Evolutionary conservation across 2,888 invertebrate genomes (phyloP).

Genomic region (Rhamnusium bicolor): DNA sequence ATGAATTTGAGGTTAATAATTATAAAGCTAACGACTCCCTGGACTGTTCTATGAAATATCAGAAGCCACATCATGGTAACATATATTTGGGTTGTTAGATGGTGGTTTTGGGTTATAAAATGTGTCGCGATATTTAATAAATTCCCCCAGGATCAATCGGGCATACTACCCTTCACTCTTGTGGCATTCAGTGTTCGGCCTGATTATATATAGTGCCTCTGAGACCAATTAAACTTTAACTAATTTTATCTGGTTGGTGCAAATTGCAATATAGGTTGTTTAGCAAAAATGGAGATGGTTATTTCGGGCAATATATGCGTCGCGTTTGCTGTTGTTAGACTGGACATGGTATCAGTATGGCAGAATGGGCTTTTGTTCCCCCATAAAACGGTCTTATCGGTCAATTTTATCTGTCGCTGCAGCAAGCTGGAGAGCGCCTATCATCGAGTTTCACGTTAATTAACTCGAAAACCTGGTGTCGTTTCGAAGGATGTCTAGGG

Average conservation of each 20-base stretch:
- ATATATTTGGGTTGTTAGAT: slow-evolving; percentile 32
- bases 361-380: neutral
- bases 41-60: slow-evolving; percentile 10
- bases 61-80: neutral
- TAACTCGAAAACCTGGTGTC: slow-evolving; percentile 37
- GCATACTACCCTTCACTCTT: slow-evolving; percentile 46
- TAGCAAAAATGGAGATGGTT: slow-evolving; percentile 46
- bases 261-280: slow-evolving; percentile 51
- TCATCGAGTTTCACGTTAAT: slow-evolving; percentile 39
- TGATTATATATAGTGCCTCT: slow-evolving; percentile 58
- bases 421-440: slow-evolving; percentile 26
- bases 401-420: slow-evolving; percentile 10
- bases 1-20: neutral
- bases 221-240: slow-evolving; percentile 62
- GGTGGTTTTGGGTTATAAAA: slow-evolving; percentile 47
- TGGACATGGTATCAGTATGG: neutral
- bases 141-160: slow-evolving; percentile 56
- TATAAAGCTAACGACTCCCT: neutral
- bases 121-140: slow-evolving; percentile 58
- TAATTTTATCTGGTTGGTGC: slow-evolving; percentile 60
- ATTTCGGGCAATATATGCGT: slow-evolving; percentile 14
- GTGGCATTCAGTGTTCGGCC: slow-evolving; percentile 51
- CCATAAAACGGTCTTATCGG: slow-evolving; percentile 8
- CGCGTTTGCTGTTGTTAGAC: neutral
- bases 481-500: slow-evolving; percentile 34